These are phyloP conservation scores for Sebastes minor DNA, from an alignment of 2,797 vertebrate species.

Conservation along the genomic window DNA sequence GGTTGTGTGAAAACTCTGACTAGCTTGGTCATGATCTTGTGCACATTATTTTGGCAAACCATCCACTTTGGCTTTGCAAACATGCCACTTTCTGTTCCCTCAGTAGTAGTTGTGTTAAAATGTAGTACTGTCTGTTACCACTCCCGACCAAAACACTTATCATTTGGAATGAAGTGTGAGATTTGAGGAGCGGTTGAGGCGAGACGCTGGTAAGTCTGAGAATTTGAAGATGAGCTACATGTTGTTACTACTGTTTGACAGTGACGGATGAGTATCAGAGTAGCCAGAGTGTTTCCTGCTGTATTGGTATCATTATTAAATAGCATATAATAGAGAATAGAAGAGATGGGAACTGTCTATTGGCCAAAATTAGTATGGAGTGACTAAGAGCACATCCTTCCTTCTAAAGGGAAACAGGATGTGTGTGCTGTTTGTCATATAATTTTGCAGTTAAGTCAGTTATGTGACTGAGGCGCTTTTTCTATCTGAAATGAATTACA, in stretches of 20 bases:
- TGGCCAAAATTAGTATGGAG: neutral
- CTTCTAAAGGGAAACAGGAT: neutral
- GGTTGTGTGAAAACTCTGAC: neutral
- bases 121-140: neutral
- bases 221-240: neutral
- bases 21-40: neutral
- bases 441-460: neutral
- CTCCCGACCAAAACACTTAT: neutral
- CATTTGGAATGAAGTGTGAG: neutral
- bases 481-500: neutral
- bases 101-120: neutral
- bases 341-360: neutral
- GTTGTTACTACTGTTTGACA: neutral
- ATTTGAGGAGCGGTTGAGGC: neutral
- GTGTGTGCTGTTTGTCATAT: neutral
- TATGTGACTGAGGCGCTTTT: neutral
- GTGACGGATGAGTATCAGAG: neutral
- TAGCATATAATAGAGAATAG: neutral
- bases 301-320: slow-evolving; percentile 6
- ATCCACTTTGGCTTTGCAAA: neutral
- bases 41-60: neutral
- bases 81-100: neutral
- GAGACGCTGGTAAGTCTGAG: neutral
- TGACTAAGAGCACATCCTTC: neutral
- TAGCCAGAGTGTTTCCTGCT: neutral